These are phyloP conservation scores for Cyprinodon brontotheroides DNA, from an alignment of 2,113 vertebrate genomes.

Conservation along the genomic window DNA sequence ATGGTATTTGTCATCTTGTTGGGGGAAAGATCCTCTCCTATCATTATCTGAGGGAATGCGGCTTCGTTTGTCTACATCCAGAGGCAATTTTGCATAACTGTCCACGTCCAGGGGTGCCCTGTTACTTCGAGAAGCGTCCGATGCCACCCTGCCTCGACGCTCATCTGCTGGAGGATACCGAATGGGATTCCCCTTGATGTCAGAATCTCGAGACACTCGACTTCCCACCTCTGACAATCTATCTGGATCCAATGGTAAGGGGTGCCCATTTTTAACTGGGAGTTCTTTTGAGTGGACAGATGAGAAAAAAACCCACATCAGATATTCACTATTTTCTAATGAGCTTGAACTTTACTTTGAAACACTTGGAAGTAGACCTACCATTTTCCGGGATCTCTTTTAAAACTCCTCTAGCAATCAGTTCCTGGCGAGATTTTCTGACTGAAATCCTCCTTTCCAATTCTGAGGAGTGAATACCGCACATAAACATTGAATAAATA, in stretches of 20 bases:
- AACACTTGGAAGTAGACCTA: constrained; percentile 59
- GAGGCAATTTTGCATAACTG: constrained; percentile 55
- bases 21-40: constrained; percentile 55
- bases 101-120: constrained; percentile 79
- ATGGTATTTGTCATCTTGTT: constrained; percentile 58
- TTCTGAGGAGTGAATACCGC: constrained; percentile 74
- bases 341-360: not conserved
- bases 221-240: constrained; percentile 45
- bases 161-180: constrained; percentile 76
- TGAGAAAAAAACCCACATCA: not conserved
- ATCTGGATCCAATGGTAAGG: constrained; percentile 65
- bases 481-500: not conserved
- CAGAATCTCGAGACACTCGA: constrained; percentile 70
- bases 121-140: constrained; percentile 67
- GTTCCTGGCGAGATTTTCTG: constrained; percentile 90
- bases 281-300: constrained; percentile 70
- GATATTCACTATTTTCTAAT: not conserved
- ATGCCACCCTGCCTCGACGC: constrained; percentile 51
- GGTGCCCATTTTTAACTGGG: constrained; percentile 89
- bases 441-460: constrained; percentile 96
- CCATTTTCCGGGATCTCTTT: constrained; percentile 91
- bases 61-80: constrained; percentile 62
- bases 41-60: constrained; percentile 62
- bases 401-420: constrained; percentile 91
- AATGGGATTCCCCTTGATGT: constrained; percentile 62